Conservation (phyloP, 2,113 vertebrate species). For the Morone saxatilis region DNA sequence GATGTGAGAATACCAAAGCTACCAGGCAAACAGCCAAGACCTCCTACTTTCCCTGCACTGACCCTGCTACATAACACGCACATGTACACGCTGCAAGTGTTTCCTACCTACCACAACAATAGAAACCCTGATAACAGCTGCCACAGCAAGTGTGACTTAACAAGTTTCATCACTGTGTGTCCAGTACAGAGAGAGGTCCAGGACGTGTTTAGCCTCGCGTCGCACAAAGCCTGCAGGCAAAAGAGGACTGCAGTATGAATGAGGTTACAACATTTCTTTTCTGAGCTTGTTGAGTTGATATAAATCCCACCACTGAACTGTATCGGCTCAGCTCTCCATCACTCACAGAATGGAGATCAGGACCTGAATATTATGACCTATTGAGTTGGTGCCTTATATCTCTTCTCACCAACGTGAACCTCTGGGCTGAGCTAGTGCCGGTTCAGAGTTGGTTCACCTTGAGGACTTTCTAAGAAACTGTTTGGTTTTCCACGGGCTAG, state of each 20-base stretch:
- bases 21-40: background rate
- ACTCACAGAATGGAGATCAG: background rate
- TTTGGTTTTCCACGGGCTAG: too few species aligned
- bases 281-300: background rate
- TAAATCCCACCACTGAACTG: background rate
- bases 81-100: background rate
- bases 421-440: too few species aligned
- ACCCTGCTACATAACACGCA: background rate
- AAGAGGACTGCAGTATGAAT: background rate
- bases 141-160: constrained; percentile 13
- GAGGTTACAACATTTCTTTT: background rate
- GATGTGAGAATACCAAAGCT: background rate
- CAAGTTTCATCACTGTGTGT: constrained; percentile 21
- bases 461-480: too few species aligned
- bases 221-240: background rate
- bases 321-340: background rate
- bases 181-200: background rate
- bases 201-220: background rate
- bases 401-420: too few species aligned
- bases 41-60: background rate
- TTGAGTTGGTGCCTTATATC: background rate
- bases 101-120: constrained; percentile 21
- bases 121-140: constrained; percentile 35
- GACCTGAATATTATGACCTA: background rate
- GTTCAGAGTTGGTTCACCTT: too few species aligned